Evolutionary conservation across 2,113 vertebrate species (phyloP).

Genomic region (Oreochromis aureus): DNA sequence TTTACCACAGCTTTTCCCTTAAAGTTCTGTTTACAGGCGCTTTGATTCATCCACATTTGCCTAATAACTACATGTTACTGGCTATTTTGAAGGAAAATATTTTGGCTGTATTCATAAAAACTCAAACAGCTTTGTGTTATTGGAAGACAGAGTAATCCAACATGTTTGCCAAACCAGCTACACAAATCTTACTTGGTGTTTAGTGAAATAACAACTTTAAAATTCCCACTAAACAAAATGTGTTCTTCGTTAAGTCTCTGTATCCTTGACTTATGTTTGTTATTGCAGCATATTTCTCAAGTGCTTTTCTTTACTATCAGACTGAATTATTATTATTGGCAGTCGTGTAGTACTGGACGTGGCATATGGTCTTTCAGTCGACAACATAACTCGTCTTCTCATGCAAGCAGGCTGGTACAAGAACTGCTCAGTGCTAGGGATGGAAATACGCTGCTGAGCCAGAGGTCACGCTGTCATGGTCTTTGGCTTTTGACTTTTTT

Average conservation of each 20-base stretch:
- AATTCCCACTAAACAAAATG: not conserved
- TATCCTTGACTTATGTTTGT: not conserved
- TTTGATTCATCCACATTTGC: not conserved
- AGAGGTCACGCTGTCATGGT: not conserved
- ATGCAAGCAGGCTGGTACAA: not conserved
- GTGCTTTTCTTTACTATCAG: not conserved
- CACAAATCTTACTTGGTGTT: not conserved
- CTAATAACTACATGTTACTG: not conserved
- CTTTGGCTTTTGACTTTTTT: not conserved
- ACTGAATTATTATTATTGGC: not conserved
- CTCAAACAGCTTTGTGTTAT: not conserved
- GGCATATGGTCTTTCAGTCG: not conserved
- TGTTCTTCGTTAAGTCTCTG: not conserved
- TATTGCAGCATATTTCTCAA: not conserved
- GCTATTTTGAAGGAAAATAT: not conserved
- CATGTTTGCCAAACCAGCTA: not conserved
- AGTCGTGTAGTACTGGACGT: not conserved
- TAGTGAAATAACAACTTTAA: not conserved
- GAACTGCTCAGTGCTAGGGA: not conserved
- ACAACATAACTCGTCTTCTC: not conserved
- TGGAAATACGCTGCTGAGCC: not conserved
- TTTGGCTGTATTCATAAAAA: not conserved
- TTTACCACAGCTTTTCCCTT: not conserved
- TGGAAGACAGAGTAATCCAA: not conserved
- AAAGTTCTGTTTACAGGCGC: not conserved